Percentiles rank a stretch among this genome's conserved stretches.
phyloP scores from a whole-genome alignment of 2,888 invertebrate genomes.

The Osedax fenrisi region DNA sequence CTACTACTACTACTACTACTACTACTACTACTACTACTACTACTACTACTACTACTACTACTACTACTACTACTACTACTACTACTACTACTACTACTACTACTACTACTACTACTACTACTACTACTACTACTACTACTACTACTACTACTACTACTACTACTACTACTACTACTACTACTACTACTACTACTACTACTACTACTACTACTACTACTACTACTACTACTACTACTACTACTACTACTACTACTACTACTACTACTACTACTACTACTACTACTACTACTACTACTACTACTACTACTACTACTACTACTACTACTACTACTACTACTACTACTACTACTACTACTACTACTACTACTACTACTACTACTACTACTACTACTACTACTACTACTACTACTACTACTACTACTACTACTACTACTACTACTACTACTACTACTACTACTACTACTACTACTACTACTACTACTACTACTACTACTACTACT shows the following conservation, averaged over 20 bases:
- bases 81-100: conserved; percentile 4
- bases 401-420: conserved; percentile 5
- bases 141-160: conserved; percentile 4
- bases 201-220: neutral
- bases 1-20: too few relatives aligned
- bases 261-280: conserved; percentile 5
- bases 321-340: neutral
- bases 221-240: neutral
- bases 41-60: conserved; percentile 3
- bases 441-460: conserved; percentile 10
- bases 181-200: neutral
- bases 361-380: conserved; percentile 1
- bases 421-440: conserved; percentile 10
- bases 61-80: conserved; percentile 3
- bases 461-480: conserved; percentile 7
- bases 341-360: conserved; percentile 7
- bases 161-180: conserved; percentile 7
- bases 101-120: conserved; percentile 7
- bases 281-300: conserved; percentile 10
- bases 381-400: conserved; percentile 7
- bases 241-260: neutral
- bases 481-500: conserved; percentile 10
- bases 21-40: too few relatives aligned
- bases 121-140: conserved; percentile 7
- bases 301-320: conserved; percentile 10